Conservation (phyloP, 1,140 invertebrate genomes). For the Galleria mellonella region DNA sequence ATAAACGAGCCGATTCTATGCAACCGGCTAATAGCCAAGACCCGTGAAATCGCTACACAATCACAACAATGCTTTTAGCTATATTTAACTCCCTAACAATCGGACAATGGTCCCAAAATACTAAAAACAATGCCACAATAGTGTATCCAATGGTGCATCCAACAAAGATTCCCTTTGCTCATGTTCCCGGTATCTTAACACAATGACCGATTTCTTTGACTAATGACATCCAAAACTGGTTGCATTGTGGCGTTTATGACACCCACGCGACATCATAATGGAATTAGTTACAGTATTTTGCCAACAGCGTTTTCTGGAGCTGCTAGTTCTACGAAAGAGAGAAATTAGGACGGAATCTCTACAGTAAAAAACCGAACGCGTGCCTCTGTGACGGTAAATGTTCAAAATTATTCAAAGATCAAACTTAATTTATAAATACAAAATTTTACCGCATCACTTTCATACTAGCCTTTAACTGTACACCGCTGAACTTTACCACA, state of each 20-base stretch:
- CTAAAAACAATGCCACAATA: constrained; percentile 51
- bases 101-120: constrained; percentile 51
- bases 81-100: constrained; percentile 72
- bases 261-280: constrained; percentile 67
- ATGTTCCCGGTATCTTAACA: constrained; percentile 45
- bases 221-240: constrained; percentile 48
- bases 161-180: constrained; percentile 49
- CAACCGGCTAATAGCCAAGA: constrained; percentile 39
- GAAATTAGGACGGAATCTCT: constrained; percentile 36
- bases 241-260: constrained; percentile 64
- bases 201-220: constrained; percentile 45
- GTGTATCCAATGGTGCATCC: constrained; percentile 27
- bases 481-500: too few species aligned
- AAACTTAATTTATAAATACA: too few species aligned
- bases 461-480: too few species aligned
- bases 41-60: constrained; percentile 55
- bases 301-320: constrained; percentile 38
- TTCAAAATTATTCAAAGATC: background rate
- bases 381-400: constrained; percentile 27
- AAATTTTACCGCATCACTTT: too few species aligned
- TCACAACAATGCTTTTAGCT: constrained; percentile 53
- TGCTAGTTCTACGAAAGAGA: constrained; percentile 48
- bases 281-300: constrained; percentile 68
- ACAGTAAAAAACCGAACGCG: constrained; percentile 49
- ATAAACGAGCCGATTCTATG: constrained; percentile 64